A percentile compares a stretch with the other conserved stretches of the same genome.
phyloP scores from a whole-genome alignment of 1,140 invertebrate species.

The Akabosia matsudoensis region DNA sequence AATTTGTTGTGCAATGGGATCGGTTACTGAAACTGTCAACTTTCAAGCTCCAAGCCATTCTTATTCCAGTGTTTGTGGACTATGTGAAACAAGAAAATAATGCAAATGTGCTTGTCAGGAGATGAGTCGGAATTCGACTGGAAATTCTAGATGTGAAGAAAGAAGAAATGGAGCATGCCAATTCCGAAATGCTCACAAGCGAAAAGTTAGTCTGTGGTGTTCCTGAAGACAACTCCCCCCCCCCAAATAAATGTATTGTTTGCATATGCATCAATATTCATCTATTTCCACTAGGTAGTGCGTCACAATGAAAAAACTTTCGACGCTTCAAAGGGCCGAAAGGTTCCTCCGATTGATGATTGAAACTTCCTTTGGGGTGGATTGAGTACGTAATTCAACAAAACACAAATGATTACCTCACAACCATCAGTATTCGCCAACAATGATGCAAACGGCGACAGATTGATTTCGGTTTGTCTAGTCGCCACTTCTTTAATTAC shows the following conservation, averaged over 20 bases:
- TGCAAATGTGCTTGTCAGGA: constrained; percentile 46
- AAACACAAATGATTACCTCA: not conserved
- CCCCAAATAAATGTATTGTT: not conserved
- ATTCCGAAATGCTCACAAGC: constrained; percentile 33
- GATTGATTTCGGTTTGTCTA: not conserved
- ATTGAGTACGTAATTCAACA: not conserved
- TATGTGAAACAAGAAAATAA: constrained; percentile 44
- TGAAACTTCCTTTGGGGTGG: not conserved
- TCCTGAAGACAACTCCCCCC: not conserved
- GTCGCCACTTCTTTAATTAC: too few species aligned
- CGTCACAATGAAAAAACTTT: not conserved
- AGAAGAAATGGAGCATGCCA: constrained; percentile 28
- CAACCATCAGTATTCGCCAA: not conserved
- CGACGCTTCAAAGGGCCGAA: not conserved
- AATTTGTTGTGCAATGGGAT: constrained; percentile 52
- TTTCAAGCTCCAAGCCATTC: constrained; percentile 51
- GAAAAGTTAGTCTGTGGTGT: not conserved
- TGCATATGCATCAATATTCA: not conserved
- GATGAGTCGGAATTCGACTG: constrained; percentile 38
- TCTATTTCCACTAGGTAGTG: not conserved
- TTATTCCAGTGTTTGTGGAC: constrained; percentile 27
- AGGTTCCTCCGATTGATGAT: not conserved
- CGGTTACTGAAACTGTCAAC: constrained; percentile 50
- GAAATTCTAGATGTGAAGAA: constrained; percentile 29
- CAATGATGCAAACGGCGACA: not conserved